Base-by-base conservation (phyloP, 2,888 invertebrate genomes). In the Protonemura montana region DNA sequence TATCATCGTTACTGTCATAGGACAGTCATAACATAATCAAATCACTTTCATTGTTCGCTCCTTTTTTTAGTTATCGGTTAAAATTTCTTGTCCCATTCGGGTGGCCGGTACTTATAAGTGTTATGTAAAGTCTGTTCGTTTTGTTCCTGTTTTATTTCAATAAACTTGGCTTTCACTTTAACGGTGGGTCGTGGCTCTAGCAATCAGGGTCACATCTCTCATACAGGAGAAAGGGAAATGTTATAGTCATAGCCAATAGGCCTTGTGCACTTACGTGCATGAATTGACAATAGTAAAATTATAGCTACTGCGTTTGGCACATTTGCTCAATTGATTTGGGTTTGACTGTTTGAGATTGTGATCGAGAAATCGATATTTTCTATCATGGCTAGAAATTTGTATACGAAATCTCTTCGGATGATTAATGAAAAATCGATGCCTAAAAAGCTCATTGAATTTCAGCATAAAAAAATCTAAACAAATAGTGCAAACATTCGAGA, bases 121-220 rank as follows among this genome's bases (percentile, higher is more conserved):
- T 59, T 59, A 59, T 59, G 59, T 59, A 59, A 59, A 59, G 59
- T 59, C 59, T 59, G 59, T 10, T 21, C 13, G 59, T 59, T 59
- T 10, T 59, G 59, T 59, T 59, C 59, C 59, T 59, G 59, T 59
- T 59, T 7, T 59, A 59, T 59, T 59, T 59, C 59, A 59, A 59
- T 59, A 59, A 59, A 59, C 59, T 59, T 59, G 59, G 59, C 59
- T 59, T 59, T 59, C 59, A 59, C 59, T 59, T 59, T 59, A 59
- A 10, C 21, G 13, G 59, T 59, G 59, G 59, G 59, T 59, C 59
- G 59, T 59, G 59, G 59, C 59, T 59, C 3, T 10, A 35, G 35
- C 59, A 21, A 59, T 59, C 59, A 59, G 59, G 59, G 59, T 59
- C 59, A 59, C 59, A 59, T 59, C 59, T 59, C 59, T 7, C 59